Evolutionary conservation across 2,113 vertebrate genomes (phyloP), one percentile per base, ranked within the genome.

Genomic region (Nothobranchius furzeri): DNA sequence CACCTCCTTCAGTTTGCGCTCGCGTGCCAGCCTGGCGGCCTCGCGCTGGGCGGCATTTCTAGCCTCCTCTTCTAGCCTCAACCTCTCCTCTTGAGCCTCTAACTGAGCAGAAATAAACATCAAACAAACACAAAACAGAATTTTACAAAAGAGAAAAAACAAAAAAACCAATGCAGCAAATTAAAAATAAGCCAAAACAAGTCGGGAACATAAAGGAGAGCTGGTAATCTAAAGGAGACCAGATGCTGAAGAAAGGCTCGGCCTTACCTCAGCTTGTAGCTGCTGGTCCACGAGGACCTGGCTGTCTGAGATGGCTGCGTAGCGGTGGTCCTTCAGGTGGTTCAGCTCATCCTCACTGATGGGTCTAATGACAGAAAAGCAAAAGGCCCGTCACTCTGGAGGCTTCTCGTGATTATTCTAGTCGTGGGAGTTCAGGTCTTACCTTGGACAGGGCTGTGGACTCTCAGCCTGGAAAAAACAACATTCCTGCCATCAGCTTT

Each of bases 51-150:
- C 94, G 83, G 94, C 94, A 93, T 95, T 95, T 93, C 93, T 94
- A 95, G 96, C 95, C 92, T 99, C 98, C 86, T 99, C 98, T 96
- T 99, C 98, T 98, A 96, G 93, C 95, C 94, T 98, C 93, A 99
- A 96, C 94, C 95, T 95, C 95, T 99, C 96, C 91, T 99, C 98
- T 93, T 96, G 95, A 95, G 95, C 95, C 94, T 95, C 96, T 97
- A 99, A 96, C 98, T 99, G 95, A 93, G 73, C 92, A 95, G 94
- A 91, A 94, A 96, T 91, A 94, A 45, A 72, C 45, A 93, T 94
- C 93, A 94, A 93, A 93, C 64, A 84, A 94, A 94, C 93, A 93
- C 66, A 85, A 11, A 86, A 78, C 79, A 86, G 53, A 85, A 84
- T 86, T 86, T 75, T 67, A 82, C 49, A 63, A 52, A 54, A 64